A percentile compares a stretch with the other conserved stretches of the same genome.
Conservation (phyloP, 2,797 vertebrate genomes). For the Malacoraja senta region DNA sequence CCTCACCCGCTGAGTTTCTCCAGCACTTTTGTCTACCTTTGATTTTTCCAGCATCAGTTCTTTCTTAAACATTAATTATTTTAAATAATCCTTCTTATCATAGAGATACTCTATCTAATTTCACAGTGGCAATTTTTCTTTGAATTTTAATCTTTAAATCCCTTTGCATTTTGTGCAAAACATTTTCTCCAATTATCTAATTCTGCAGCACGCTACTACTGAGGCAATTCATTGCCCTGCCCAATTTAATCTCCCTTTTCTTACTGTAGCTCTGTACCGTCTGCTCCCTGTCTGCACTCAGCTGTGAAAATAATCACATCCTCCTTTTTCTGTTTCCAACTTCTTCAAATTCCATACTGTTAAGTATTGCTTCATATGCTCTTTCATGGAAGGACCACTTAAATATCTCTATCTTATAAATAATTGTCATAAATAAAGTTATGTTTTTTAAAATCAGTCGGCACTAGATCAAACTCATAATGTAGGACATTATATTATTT, state of each 20-base stretch:
- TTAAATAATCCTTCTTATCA: neutral
- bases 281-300: neutral
- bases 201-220: neutral
- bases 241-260: neutral
- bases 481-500: neutral
- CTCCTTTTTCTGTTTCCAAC: neutral
- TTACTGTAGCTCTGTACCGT: too few species aligned
- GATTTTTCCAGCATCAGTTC: too few species aligned
- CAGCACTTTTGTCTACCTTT: too few species aligned
- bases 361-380: neutral
- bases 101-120: neutral
- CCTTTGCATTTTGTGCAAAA: neutral
- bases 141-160: neutral
- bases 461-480: neutral
- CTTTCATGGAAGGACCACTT: neutral
- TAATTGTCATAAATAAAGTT: neutral
- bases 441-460: neutral
- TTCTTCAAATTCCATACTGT: neutral
- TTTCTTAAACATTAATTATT: neutral
- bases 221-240: neutral
- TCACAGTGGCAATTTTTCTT: neutral
- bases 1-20: too few species aligned
- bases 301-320: neutral
- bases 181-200: neutral
- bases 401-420: neutral